These are phyloP conservation scores for Eulemur albifrons DNA, from an alignment of 2,797 vertebrate genomes.

Conservation along the genomic window DNA sequence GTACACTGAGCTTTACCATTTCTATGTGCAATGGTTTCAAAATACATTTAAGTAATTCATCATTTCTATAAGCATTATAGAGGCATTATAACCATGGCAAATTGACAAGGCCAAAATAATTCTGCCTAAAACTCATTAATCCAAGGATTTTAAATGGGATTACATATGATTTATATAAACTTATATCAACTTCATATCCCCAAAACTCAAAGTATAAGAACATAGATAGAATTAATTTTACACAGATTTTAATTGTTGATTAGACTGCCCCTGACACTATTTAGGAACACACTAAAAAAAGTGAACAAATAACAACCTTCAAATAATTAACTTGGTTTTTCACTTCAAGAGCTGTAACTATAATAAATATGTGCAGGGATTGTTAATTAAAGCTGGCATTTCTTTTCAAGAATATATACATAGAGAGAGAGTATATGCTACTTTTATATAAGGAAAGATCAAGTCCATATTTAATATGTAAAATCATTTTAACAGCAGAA, in stretches of 20 bases:
- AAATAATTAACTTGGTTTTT: background rate
- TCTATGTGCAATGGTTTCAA: slow-evolving; percentile 40
- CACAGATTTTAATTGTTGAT: background rate
- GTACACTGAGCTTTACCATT: background rate
- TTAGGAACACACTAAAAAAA: background rate
- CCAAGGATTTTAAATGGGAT: background rate
- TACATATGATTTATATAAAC: background rate
- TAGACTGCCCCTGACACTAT: background rate
- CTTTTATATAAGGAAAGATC: background rate
- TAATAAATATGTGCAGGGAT: background rate
- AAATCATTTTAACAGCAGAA: background rate
- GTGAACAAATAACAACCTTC: background rate
- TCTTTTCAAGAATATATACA: background rate
- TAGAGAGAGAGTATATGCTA: background rate
- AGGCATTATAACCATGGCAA: background rate
- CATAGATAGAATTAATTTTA: background rate
- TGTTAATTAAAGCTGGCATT: background rate
- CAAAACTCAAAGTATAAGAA: background rate
- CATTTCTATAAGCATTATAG: background rate
- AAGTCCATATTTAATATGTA: background rate
- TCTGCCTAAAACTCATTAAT: background rate
- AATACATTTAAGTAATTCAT: background rate
- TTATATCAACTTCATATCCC: background rate
- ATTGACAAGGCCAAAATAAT: slow-evolving; percentile 3
- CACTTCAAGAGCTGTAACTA: background rate